These are phyloP conservation scores for Verasper variegatus DNA, from an alignment of 2,113 vertebrate genomes.

Conservation along the genomic window DNA sequence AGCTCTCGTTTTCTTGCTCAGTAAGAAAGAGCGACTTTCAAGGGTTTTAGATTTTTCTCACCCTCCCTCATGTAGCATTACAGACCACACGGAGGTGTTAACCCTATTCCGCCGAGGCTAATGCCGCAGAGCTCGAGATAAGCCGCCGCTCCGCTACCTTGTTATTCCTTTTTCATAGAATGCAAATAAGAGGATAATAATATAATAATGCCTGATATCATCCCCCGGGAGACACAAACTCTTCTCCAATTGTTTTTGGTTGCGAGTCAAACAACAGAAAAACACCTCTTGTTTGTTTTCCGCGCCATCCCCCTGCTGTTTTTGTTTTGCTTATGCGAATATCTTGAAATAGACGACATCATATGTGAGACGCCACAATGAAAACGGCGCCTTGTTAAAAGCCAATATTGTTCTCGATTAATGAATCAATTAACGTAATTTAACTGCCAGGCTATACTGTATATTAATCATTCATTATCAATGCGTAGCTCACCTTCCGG, in stretches of 20 bases:
- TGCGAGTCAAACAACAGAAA: conserved; percentile 63
- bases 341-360: conserved; percentile 42
- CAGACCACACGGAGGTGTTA: conserved; percentile 20
- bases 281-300: conserved; percentile 74
- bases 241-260: conserved; percentile 71
- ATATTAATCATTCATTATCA: conserved; percentile 67
- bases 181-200: conserved; percentile 78
- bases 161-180: conserved; percentile 70
- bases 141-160: conserved; percentile 66
- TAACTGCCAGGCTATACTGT: conserved; percentile 36
- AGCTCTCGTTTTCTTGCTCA: background rate
- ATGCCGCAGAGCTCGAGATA: conserved; percentile 64
- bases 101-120: conserved; percentile 47
- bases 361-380: conserved; percentile 24
- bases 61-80: background rate
- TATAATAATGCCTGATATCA: conserved; percentile 71
- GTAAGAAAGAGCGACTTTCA: background rate
- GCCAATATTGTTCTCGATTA: conserved; percentile 68
- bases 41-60: conserved; percentile 18
- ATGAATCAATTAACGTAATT: conserved; percentile 68
- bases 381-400: conserved; percentile 58
- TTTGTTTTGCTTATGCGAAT: conserved; percentile 62
- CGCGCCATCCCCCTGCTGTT: conserved; percentile 25
- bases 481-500: conserved; percentile 61
- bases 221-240: conserved; percentile 57